These are phyloP conservation scores for Cavia aperea DNA, from an alignment of 2,113 vertebrate genomes.

Conservation along the genomic window DNA sequence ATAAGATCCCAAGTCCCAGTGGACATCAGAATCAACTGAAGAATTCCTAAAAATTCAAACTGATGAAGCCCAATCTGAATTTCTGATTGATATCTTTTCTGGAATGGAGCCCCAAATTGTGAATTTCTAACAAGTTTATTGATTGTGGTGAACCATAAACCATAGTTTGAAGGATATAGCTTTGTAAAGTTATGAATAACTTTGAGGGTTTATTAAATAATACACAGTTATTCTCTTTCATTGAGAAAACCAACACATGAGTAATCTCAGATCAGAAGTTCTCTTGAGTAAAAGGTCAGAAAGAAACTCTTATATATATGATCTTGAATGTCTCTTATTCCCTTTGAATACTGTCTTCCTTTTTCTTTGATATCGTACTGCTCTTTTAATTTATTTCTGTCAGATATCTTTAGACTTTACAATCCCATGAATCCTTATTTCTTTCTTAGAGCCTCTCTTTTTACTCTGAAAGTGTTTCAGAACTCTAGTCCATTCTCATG, in stretches of 20 bases:
- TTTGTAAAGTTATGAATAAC: not conserved
- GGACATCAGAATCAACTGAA: not conserved
- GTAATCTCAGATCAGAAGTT: constrained; percentile 37
- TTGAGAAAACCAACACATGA: constrained; percentile 17
- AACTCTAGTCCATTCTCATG: not conserved
- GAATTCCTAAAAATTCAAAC: not conserved
- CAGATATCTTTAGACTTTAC: not conserved
- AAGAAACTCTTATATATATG: constrained; percentile 34
- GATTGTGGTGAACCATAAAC: not conserved
- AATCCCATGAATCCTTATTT: constrained; percentile 7
- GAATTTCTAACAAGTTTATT: constrained; percentile 10
- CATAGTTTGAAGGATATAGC: not conserved
- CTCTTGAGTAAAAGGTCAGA: constrained; percentile 29
- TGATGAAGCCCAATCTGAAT: not conserved
- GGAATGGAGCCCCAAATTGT: not conserved
- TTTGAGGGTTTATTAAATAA: constrained; percentile 35
- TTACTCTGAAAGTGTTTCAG: not conserved
- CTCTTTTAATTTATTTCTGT: constrained; percentile 40
- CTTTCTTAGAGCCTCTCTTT: constrained; percentile 7
- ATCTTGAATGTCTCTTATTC: not conserved
- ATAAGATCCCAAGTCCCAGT: not conserved
- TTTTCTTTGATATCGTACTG: constrained; percentile 47
- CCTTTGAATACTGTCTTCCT: constrained; percentile 41
- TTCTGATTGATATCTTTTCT: not conserved
- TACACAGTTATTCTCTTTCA: constrained; percentile 19